A percentile compares a stretch with the other conserved stretches of the same genome.
Conservation (phyloP, 2,888 invertebrate species). For the Ceratothoa steindachneri region DNA sequence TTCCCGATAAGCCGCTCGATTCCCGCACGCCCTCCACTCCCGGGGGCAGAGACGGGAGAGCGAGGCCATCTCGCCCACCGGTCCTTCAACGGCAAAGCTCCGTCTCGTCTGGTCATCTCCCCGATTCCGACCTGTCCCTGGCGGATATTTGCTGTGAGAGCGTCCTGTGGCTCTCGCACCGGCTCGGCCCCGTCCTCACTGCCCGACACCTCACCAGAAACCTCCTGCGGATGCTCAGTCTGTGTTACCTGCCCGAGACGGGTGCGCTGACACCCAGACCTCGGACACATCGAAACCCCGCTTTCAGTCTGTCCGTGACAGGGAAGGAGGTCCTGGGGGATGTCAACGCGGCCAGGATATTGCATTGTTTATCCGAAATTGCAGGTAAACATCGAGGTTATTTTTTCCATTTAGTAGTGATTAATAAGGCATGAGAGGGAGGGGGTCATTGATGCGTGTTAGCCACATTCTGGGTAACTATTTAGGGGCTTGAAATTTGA, state of each 20-base stretch:
- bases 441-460: too few species aligned
- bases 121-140: slow-evolving; percentile 48
- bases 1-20: neutral
- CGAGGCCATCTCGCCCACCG: neutral
- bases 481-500: too few species aligned
- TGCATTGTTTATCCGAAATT: slow-evolving; percentile 83
- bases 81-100: neutral
- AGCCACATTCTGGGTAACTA: too few species aligned
- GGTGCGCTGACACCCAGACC: slow-evolving; percentile 34
- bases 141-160: slow-evolving; percentile 82
- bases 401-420: too few species aligned
- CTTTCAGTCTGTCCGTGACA: slow-evolving; percentile 37
- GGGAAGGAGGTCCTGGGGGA: slow-evolving; percentile 64
- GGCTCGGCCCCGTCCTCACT: slow-evolving; percentile 88
- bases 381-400: slow-evolving; percentile 68
- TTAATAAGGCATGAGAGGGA: too few species aligned
- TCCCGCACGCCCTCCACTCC: neutral
- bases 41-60: neutral
- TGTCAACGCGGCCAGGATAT: slow-evolving; percentile 74
- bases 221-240: slow-evolving; percentile 83
- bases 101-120: neutral
- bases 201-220: slow-evolving; percentile 86
- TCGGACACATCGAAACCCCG: slow-evolving; percentile 6
- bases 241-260: slow-evolving; percentile 72
- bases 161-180: slow-evolving; percentile 84